phyloP scores from a whole-genome alignment of 2,113 vertebrate genomes.

The Vidua macroura region DNA sequence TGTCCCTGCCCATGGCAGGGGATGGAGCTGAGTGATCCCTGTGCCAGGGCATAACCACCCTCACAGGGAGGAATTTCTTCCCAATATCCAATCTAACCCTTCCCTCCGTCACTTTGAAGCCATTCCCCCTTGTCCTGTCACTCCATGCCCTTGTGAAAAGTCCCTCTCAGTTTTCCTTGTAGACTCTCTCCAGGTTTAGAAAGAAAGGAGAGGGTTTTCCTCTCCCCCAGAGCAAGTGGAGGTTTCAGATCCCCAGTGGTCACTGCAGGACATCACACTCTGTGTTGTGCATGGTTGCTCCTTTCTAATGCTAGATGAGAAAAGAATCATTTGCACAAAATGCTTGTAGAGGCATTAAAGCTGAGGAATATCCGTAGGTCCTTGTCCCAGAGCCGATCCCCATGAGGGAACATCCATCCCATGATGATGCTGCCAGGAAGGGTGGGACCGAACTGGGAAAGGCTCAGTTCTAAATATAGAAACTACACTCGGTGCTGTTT shows the following conservation, averaged over 20 bases:
- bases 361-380: accelerated
- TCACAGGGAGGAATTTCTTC: neutral
- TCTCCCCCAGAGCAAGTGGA: neutral
- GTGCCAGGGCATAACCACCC: neutral
- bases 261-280: neutral
- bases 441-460: neutral
- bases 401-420: accelerated
- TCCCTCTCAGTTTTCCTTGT: neutral
- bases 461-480: conserved; percentile 16
- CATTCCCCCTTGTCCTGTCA: neutral
- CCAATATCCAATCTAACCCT: neutral
- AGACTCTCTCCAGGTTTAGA: neutral
- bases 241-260: neutral
- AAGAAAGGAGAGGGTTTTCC: neutral
- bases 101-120: neutral
- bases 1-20: neutral
- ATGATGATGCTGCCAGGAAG: neutral
- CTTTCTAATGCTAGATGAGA: neutral
- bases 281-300: accelerated
- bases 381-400: neutral
- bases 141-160: neutral
- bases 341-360: accelerated
- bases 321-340: neutral
- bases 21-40: neutral
- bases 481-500: neutral